These are phyloP conservation scores for Eudasyphora cyanicolor DNA, from an alignment of 2,888 invertebrate genomes.

Conservation along the genomic window DNA sequence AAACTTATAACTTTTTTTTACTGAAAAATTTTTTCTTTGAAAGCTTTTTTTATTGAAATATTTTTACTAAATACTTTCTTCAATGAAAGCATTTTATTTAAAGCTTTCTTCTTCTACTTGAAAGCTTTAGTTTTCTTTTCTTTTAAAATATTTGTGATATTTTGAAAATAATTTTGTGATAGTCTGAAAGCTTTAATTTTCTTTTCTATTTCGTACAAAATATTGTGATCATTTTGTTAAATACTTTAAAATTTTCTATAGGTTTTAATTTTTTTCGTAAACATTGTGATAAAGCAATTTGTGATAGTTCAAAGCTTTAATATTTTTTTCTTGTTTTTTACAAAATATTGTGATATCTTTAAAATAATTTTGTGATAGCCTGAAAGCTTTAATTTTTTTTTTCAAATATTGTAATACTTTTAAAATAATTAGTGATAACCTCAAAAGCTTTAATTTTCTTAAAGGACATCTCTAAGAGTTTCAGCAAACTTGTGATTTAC, in stretches of 20 bases:
- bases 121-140: not conserved
- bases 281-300: no score
- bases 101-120: no score
- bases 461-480: not conserved
- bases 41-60: no score
- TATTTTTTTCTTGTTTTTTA: not conserved
- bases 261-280: not conserved
- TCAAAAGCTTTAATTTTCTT: no score
- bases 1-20: no score
- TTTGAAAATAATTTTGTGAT: no score
- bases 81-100: no score
- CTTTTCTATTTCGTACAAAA: not conserved
- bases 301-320: constrained; percentile 3
- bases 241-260: not conserved
- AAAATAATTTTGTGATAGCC: not conserved
- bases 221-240: no score
- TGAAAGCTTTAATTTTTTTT: constrained; percentile 1
- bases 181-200: not conserved
- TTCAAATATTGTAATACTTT: not conserved
- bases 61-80: no score
- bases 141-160: not conserved
- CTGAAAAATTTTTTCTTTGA: no score
- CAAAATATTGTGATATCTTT: constrained; percentile 9
- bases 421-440: no score
- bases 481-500: not conserved